These are phyloP conservation scores for Lepidonotus clava DNA, from an alignment of 2,888 invertebrate species.

Conservation along the genomic window DNA sequence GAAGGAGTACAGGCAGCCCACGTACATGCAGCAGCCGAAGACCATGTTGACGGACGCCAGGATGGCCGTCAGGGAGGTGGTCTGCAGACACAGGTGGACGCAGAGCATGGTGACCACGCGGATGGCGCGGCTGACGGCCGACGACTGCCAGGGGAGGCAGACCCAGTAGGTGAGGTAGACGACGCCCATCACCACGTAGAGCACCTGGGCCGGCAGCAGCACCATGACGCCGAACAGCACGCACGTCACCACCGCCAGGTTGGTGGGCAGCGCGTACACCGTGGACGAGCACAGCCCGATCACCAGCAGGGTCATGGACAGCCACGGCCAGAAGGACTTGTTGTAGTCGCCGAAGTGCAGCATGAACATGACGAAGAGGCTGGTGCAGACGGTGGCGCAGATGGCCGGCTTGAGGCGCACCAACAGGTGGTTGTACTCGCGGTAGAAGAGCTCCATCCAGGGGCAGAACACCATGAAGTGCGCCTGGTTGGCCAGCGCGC, in stretches of 20 bases:
- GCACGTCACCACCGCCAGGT: background rate
- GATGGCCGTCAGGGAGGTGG: constrained; percentile 31
- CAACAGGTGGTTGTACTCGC: constrained; percentile 18
- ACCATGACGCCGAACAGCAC: background rate
- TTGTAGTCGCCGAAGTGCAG: constrained; percentile 22
- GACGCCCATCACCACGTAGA: constrained; percentile 10
- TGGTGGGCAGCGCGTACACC: background rate
- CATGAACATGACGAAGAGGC: constrained; percentile 40
- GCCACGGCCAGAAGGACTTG: constrained; percentile 40
- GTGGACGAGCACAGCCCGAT: constrained; percentile 3
- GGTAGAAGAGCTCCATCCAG: constrained; percentile 47
- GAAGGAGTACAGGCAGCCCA: constrained; percentile 27
- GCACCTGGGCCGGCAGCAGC: background rate
- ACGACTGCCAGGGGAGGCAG: background rate
- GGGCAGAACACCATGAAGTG: constrained; percentile 46
- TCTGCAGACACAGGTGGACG: constrained; percentile 25
- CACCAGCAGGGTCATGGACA: background rate
- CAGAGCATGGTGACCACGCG: background rate
- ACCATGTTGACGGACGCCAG: constrained; percentile 46
- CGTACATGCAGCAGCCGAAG: constrained; percentile 41
- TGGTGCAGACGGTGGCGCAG: constrained; percentile 28
- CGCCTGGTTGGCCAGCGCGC: constrained; percentile 37
- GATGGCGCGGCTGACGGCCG: background rate
- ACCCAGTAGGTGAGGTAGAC: background rate
- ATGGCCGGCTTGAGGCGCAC: constrained; percentile 27